These are phyloP conservation scores for Acanthopagrus latus DNA, from an alignment of 2,797 vertebrate genomes.

Conservation along the genomic window DNA sequence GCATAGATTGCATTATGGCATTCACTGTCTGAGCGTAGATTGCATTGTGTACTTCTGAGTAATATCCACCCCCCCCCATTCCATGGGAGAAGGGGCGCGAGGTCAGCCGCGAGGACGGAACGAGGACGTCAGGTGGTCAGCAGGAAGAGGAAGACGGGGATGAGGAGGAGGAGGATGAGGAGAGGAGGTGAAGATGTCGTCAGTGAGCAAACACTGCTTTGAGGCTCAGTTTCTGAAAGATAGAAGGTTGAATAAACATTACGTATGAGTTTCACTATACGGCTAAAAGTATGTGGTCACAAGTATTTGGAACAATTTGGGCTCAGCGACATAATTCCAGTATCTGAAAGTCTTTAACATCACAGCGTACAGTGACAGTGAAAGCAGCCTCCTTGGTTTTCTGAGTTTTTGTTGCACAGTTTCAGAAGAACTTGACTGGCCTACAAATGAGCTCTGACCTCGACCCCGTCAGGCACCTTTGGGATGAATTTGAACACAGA, in stretches of 20 bases:
- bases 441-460: slow-evolving; percentile 14
- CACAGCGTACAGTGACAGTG: not conserved
- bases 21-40: slow-evolving; percentile 41
- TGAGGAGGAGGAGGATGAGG: slow-evolving; percentile 44
- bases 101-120: slow-evolving; percentile 33
- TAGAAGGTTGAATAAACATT: not conserved
- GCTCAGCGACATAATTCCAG: not conserved
- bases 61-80: slow-evolving; percentile 2
- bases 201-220: slow-evolving; percentile 29
- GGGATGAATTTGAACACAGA: not conserved
- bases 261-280: not conserved
- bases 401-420: not conserved
- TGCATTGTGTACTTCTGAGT: slow-evolving; percentile 35
- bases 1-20: slow-evolving; percentile 33
- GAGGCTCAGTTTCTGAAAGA: slow-evolving; percentile 59
- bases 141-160: slow-evolving; percentile 63
- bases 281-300: not conserved
- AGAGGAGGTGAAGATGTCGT: slow-evolving; percentile 47
- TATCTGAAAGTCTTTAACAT: not conserved
- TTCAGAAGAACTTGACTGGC: not conserved
- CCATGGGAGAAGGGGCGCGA: not conserved
- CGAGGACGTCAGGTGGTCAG: slow-evolving; percentile 69
- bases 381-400: not conserved
- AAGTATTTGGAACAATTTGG: not conserved
- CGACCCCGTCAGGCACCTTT: slow-evolving; percentile 1